Percentiles rank a stretch among this genome's conserved stretches.
Conservation (phyloP, 1,140 invertebrate species). For the Babylonia areolata region DNA sequence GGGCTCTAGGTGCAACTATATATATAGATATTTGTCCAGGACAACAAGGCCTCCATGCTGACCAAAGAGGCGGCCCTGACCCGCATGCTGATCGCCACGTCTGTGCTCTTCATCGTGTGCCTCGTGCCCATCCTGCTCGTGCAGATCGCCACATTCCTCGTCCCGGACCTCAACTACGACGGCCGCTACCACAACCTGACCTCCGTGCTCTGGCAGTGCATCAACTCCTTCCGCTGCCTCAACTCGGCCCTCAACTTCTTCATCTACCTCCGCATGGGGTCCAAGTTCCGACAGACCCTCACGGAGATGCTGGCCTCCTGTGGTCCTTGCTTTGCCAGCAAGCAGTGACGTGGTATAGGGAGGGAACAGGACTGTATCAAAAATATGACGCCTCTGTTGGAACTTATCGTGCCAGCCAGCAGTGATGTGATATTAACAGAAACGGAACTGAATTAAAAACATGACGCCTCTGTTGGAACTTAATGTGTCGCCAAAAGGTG, state of each 20-base stretch:
- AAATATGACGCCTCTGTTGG: no score
- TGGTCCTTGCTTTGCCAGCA: no score
- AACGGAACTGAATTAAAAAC: no score
- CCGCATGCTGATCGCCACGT: slow-evolving; percentile 34
- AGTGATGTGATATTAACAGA: no score
- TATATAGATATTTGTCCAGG: no score
- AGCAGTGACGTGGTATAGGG: no score
- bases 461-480: no score
- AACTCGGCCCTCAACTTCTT: slow-evolving; percentile 37
- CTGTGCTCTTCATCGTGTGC: slow-evolving; percentile 32
- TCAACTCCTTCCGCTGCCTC: slow-evolving; percentile 5
- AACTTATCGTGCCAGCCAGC: no score
- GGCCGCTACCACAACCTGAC: slow-evolving; percentile 32
- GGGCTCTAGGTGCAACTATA: no score
- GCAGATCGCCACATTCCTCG: slow-evolving; percentile 32
- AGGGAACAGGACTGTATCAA: no score
- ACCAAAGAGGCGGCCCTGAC: slow-evolving; percentile 30
- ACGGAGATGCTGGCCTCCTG: not conserved
- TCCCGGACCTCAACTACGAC: slow-evolving; percentile 36
- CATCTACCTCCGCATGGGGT: slow-evolving; percentile 33
- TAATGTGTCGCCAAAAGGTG: no score
- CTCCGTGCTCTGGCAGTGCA: slow-evolving; percentile 31
- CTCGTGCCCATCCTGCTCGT: slow-evolving; percentile 21
- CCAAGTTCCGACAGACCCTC: slow-evolving; percentile 31
- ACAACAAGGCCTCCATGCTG: not conserved